Conservation (phyloP, 2,113 vertebrate species). For the Pseudorhombus dupliciocellatus region DNA sequence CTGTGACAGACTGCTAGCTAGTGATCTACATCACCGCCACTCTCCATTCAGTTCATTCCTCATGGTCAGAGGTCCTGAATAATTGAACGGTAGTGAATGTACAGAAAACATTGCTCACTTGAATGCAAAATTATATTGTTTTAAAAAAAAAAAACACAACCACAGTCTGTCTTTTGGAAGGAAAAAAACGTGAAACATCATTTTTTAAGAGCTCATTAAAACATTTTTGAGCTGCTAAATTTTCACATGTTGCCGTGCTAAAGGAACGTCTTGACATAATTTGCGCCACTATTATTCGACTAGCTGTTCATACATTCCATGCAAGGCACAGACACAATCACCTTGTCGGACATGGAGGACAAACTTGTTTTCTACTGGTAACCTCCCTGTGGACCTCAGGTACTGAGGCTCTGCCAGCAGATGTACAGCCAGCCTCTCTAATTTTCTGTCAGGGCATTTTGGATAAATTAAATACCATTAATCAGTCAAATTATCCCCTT, state of each 20-base stretch:
- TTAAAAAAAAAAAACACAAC: background rate
- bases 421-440: conserved; percentile 46
- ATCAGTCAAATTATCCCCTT: conserved; percentile 48
- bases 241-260: background rate
- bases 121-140: background rate
- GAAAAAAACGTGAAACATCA: too few species aligned
- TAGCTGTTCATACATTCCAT: background rate
- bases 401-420: conserved; percentile 51
- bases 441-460: conserved; percentile 61
- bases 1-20: conserved; percentile 16
- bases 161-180: conserved; percentile 19
- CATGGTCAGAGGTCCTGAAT: conserved; percentile 15
- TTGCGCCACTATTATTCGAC: background rate
- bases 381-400: conserved; percentile 48
- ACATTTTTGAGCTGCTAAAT: conserved; percentile 17
- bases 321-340: conserved; percentile 21
- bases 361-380: conserved; percentile 35
- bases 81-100: conserved; percentile 19
- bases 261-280: background rate
- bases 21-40: conserved; percentile 15
- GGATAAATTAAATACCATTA: conserved; percentile 58
- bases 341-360: conserved; percentile 44
- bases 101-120: background rate
- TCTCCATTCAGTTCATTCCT: background rate
- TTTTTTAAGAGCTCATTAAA: conserved; percentile 14